phyloP scores from a whole-genome alignment of 2,888 invertebrate species.

The Galerucella pusilla region DNA sequence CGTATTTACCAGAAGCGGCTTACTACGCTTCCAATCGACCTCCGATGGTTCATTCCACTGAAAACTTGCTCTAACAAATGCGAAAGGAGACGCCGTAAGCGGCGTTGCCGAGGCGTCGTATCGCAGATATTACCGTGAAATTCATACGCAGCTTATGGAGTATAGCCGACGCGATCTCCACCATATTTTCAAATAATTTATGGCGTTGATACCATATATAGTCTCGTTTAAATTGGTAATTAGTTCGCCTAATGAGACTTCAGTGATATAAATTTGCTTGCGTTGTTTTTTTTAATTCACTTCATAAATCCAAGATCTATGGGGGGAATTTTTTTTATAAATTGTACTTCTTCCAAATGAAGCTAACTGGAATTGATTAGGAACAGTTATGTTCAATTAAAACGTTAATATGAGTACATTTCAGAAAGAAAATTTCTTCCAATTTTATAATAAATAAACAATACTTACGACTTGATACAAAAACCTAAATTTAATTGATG shows the following conservation, averaged over 20 bases:
- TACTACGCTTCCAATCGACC: slow-evolving; percentile 35
- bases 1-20: slow-evolving; percentile 19
- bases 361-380: too few species aligned
- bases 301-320: too few species aligned
- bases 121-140: slow-evolving; percentile 18
- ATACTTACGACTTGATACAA: too few species aligned
- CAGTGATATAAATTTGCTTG: not conserved
- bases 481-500: too few species aligned
- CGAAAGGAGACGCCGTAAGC: slow-evolving; percentile 28
- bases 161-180: too few species aligned
- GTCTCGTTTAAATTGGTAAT: not conserved
- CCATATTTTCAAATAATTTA: slow-evolving; percentile 11
- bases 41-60: slow-evolving; percentile 43
- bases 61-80: slow-evolving; percentile 43
- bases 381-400: too few species aligned
- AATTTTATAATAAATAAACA: too few species aligned
- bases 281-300: not conserved
- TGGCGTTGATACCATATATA: not conserved
- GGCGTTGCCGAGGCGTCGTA: slow-evolving; percentile 23
- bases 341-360: too few species aligned
- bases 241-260: not conserved
- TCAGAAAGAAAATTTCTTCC: too few species aligned
- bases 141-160: slow-evolving; percentile 14
- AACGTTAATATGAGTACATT: too few species aligned
- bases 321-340: too few species aligned